Conservation (phyloP, 2,888 invertebrate genomes). For the Dasysyrphus albostriatus region DNA sequence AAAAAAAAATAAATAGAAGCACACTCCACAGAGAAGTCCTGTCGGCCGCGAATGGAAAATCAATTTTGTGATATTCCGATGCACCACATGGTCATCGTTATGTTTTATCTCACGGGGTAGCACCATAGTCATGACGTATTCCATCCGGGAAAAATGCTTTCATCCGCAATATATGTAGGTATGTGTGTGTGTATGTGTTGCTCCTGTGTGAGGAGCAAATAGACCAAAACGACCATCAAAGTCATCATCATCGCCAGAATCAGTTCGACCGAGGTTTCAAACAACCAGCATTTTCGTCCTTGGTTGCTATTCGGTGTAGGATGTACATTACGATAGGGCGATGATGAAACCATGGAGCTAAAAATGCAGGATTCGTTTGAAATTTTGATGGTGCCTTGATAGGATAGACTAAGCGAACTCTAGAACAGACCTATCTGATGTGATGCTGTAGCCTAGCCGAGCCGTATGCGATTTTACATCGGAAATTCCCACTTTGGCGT, state of each 20-base stretch:
- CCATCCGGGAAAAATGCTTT: slow-evolving; percentile 50
- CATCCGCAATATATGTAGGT: slow-evolving; percentile 35
- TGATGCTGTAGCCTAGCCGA: not conserved
- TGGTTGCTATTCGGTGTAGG: slow-evolving; percentile 2
- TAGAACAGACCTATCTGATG: slow-evolving; percentile 4
- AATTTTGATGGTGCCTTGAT: slow-evolving; percentile 60
- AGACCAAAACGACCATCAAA: slow-evolving; percentile 42
- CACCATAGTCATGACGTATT: slow-evolving; percentile 17
- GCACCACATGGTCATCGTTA: slow-evolving; percentile 49
- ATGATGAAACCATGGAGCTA: slow-evolving; percentile 20
- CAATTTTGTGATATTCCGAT: slow-evolving; percentile 48
- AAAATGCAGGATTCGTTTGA: slow-evolving; percentile 64
- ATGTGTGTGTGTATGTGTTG: not conserved
- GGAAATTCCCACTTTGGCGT: slow-evolving; percentile 51
- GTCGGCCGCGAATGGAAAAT: slow-evolving; percentile 48
- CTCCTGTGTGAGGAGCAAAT: slow-evolving; percentile 33
- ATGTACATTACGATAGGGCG: not conserved
- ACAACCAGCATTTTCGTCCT: slow-evolving; percentile 28
- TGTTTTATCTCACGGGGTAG: slow-evolving; percentile 51
- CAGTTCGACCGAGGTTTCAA: not conserved
- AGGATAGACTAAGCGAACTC: slow-evolving; percentile 22
- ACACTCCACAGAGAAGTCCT: not conserved
- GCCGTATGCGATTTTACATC: slow-evolving; percentile 32
- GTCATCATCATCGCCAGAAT: slow-evolving; percentile 36
- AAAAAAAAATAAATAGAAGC: slow-evolving; percentile 6